phyloP scores from a whole-genome alignment of 2,113 vertebrate species.

The Guaruba guarouba region DNA sequence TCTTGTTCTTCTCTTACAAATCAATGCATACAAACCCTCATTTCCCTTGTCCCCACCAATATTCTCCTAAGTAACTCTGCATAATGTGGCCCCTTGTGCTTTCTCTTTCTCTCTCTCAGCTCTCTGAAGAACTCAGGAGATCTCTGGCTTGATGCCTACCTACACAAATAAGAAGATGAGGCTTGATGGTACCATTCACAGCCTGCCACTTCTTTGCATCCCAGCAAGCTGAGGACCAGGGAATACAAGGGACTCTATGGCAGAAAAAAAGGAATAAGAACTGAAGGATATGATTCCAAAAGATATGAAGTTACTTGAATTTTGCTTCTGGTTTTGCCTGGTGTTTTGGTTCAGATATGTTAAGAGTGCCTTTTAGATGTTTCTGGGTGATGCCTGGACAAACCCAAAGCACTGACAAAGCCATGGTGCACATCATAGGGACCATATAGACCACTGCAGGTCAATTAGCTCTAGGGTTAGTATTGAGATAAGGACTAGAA shows the following conservation, averaged over 20 bases:
- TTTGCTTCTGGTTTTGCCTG: background rate
- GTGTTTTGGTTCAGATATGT: background rate
- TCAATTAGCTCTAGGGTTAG: background rate
- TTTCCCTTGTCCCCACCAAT: background rate
- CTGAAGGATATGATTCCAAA: background rate
- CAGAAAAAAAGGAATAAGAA: background rate
- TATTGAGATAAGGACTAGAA: background rate
- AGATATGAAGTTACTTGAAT: background rate
- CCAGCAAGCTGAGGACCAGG: background rate
- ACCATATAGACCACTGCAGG: background rate
- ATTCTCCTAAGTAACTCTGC: background rate
- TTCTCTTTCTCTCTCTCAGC: conserved; percentile 34
- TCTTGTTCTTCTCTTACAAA: background rate
- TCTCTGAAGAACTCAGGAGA: conserved; percentile 78
- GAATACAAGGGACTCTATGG: background rate
- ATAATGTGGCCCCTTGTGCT: background rate
- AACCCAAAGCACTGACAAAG: background rate
- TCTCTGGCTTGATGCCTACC: conserved; percentile 81
- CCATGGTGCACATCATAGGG: background rate
- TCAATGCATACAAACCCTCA: background rate
- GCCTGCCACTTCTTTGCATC: background rate
- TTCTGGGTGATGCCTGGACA: background rate
- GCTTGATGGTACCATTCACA: background rate
- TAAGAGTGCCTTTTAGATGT: background rate
- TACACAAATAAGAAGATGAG: conserved; percentile 70